A percentile compares a stretch with the other conserved stretches of the same genome.
These are phyloP conservation scores for Epinephelus lanceolatus DNA, from an alignment of 2,113 vertebrate species.

Conservation along the genomic window DNA sequence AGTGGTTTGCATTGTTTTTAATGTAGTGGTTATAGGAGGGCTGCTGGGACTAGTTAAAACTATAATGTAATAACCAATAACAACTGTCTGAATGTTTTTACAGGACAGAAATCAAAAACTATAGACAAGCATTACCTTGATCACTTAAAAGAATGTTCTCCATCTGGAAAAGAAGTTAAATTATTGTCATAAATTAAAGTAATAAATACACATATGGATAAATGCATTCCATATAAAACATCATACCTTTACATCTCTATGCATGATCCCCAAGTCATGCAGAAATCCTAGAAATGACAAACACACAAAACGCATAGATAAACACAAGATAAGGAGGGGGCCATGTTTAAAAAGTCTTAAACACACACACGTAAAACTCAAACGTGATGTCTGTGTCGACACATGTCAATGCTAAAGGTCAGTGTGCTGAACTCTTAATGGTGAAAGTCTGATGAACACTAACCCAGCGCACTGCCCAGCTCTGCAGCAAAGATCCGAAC, in stretches of 20 bases:
- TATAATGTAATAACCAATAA: not conserved
- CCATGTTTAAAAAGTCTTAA: not conserved
- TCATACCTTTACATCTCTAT: conserved; percentile 92
- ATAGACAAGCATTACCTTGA: conserved; percentile 83
- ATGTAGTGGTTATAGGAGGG: too few relatives aligned
- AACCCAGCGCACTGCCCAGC: conserved; percentile 90
- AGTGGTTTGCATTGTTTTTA: too few relatives aligned
- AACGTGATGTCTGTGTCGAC: not conserved
- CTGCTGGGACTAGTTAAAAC: not conserved
- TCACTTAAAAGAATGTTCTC: conserved; percentile 94
- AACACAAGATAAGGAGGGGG: not conserved
- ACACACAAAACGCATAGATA: not conserved
- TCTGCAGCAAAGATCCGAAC: conserved; percentile 91
- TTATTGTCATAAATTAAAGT: not conserved
- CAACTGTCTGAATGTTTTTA: not conserved
- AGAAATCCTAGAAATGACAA: conserved; percentile 86
- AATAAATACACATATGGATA: not conserved
- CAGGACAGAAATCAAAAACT: not conserved
- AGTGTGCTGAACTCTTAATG: not conserved
- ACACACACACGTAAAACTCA: not conserved
- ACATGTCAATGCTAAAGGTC: not conserved
- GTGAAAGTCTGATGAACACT: conserved; percentile 56
- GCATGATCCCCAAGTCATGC: conserved; percentile 92
- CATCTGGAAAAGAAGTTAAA: conserved; percentile 88
- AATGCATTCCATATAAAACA: not conserved